Conservation (phyloP, 2,797 vertebrate species). For the Busarellus nigricollis region DNA sequence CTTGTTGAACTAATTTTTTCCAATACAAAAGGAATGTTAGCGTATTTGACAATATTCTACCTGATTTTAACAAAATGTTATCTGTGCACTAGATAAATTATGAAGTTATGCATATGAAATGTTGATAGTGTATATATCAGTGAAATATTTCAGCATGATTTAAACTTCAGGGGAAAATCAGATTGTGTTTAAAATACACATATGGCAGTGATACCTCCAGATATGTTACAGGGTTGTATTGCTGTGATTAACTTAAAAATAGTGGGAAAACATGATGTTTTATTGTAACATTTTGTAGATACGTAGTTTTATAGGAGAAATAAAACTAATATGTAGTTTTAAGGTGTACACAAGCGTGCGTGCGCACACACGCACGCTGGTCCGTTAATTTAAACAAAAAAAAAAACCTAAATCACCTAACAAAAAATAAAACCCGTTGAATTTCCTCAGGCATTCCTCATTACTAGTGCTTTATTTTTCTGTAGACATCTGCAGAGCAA, state of each 20-base stretch:
- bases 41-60: neutral
- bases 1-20: neutral
- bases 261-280: neutral
- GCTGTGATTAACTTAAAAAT: neutral
- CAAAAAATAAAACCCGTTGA: neutral
- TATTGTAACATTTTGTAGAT: neutral
- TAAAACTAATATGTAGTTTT: accelerated
- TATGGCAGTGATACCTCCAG: neutral
- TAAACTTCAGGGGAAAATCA: neutral
- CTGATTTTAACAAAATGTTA: neutral
- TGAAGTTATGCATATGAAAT: neutral
- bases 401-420: no score
- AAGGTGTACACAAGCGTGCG: neutral
- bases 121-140: neutral
- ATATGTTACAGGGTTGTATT: neutral
- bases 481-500: slow-evolving; percentile 95
- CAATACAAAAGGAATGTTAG: neutral
- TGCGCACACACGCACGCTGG: neutral
- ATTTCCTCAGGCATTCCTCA: neutral
- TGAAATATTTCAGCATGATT: neutral
- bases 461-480: slow-evolving; percentile 4
- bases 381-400: neutral
- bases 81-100: neutral
- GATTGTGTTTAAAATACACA: neutral
- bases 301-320: neutral